Evolutionary conservation across 1,140 invertebrate genomes (phyloP), one percentile per base, ranked within the genome.

Genomic region (Saccostrea cuccullata): DNA sequence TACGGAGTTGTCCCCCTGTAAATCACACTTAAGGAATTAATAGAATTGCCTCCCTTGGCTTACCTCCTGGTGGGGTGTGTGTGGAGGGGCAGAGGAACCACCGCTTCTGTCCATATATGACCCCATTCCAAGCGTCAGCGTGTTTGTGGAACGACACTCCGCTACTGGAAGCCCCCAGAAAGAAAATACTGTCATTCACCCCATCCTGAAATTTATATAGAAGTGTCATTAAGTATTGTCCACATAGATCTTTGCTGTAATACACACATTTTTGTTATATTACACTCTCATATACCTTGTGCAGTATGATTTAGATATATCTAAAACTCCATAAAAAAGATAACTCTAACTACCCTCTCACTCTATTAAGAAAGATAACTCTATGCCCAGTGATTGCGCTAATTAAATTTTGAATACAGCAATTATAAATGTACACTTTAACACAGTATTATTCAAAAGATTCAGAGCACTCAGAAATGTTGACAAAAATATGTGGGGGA

Each of bases 121-220:
- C 93, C 0, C 92, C 94, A 91, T 94, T 94, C 94, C 94, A 94
- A 0, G 93, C 94, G 85, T 94, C 94, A 0, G 94, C 93, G 89
- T 94, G 94, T 70, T 94, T 93, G 88, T 94, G 94, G 82, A 94
- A 94, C 36, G 92, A 92, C 0, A 94, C 93, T 11, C 94, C 94
- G 82, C 91, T 92, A 13, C 92, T 90, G 17, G 94, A 92, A 13
- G 91, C 83, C 60, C 94, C 94, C 67, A 94, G 87, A 88, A 94
- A 94, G 83, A 94, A 94, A 67, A 94, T 93, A 88, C 93, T 94
- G 84, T 93, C 93, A 89, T 93, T 91, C 26, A 90, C 17, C 8
- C 87, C 87, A 86, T 91, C 88, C 93, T 94, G 83, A 40, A 83
- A 85, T 47, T 47, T 47, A 47, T 47, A 47, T 2, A 2, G 47